These are phyloP conservation scores for Yponomeuta cagnagella DNA, from an alignment of 2,888 invertebrate genomes.

Conservation along the genomic window DNA sequence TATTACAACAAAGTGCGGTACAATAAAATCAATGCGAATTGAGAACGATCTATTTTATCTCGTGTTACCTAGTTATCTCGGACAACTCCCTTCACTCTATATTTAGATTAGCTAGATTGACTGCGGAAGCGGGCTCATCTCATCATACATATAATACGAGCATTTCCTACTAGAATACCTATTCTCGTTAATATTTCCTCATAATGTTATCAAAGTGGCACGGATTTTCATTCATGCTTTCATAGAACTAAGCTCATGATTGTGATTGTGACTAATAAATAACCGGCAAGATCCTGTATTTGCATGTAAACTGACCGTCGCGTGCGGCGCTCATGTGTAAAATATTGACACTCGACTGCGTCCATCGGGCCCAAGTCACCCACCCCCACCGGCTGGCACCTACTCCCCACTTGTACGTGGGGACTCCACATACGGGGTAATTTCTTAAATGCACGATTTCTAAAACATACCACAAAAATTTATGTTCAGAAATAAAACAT, in stretches of 20 bases:
- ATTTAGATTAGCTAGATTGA: background rate
- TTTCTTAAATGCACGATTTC: too few relatives aligned
- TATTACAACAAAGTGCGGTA: background rate
- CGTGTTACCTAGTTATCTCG: background rate
- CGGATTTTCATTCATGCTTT: background rate
- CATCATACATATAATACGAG: background rate
- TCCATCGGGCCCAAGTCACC: background rate
- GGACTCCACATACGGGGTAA: too few relatives aligned
- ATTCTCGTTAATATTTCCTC: background rate
- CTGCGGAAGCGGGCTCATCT: background rate
- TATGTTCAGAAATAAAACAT: too few relatives aligned
- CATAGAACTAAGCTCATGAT: background rate
- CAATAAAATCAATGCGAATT: background rate
- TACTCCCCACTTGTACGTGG: too few relatives aligned
- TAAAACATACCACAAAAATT: too few relatives aligned
- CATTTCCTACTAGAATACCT: background rate
- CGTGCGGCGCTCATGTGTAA: slow-evolving; percentile 11
- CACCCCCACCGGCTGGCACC: background rate
- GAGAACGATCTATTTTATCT: background rate
- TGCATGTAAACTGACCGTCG: slow-evolving; percentile 3
- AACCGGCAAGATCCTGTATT: background rate
- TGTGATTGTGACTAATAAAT: background rate
- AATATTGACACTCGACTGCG: slow-evolving; percentile 15
- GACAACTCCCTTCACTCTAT: background rate
- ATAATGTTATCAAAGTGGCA: background rate